These are phyloP conservation scores for Potamilus streckersoni DNA, from an alignment of 1,140 invertebrate genomes.

Conservation along the genomic window DNA sequence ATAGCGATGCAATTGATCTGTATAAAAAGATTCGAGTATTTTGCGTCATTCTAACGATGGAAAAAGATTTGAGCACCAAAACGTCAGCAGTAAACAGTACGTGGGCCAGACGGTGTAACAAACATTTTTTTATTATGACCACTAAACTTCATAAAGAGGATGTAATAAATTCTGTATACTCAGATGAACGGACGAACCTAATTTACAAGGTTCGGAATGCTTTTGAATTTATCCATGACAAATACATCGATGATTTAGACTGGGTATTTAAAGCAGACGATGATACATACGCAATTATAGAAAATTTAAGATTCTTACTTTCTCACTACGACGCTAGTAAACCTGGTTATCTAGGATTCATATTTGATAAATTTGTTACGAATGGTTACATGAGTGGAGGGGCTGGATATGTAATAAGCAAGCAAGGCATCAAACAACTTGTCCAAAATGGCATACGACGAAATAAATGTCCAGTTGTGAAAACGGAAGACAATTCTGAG, in stretches of 20 bases:
- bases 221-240: constrained; percentile 30
- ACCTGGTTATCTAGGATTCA: constrained; percentile 46
- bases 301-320: constrained; percentile 91
- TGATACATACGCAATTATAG: constrained; percentile 86
- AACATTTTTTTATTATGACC: constrained; percentile 31
- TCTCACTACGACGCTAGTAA: constrained; percentile 63
- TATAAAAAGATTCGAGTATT: constrained; percentile 29
- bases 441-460: constrained; percentile 23
- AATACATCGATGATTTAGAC: constrained; percentile 45
- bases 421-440: constrained; percentile 30
- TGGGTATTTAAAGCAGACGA: constrained; percentile 59
- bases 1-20: not conserved
- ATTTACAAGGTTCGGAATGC: constrained; percentile 29
- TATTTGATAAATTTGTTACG: constrained; percentile 37
- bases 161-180: constrained; percentile 18
- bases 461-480: constrained; percentile 18
- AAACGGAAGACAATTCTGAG: constrained; percentile 23
- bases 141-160: constrained; percentile 15
- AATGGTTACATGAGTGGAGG: constrained; percentile 46
- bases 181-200: constrained; percentile 27
- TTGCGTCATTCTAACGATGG: constrained; percentile 34
- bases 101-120: constrained; percentile 40
- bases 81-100: constrained; percentile 34
- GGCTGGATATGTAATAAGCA: constrained; percentile 44
- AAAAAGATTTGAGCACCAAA: constrained; percentile 24